Percentiles rank a stretch among this genome's conserved stretches.
Conservation (phyloP, 2,888 invertebrate species). For the Agonopterix heracliana region DNA sequence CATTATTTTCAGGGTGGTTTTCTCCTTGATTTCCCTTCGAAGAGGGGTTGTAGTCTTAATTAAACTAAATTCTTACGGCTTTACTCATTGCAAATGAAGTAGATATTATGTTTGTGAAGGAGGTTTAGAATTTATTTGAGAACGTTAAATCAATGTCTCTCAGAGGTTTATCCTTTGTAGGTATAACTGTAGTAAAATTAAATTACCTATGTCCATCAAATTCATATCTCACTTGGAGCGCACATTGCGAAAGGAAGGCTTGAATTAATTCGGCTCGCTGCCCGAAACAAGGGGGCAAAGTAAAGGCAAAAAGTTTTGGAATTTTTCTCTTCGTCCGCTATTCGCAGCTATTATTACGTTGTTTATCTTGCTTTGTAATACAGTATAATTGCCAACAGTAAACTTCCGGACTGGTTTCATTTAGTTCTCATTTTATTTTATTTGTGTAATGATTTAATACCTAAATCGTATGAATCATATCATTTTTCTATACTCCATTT, state of each 20-base stretch:
- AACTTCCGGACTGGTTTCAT: no score
- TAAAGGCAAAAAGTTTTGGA: slow-evolving; percentile 24
- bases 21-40: neutral
- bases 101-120: no score
- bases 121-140: no score
- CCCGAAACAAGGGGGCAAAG: slow-evolving; percentile 27
- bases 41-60: neutral
- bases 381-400: no score
- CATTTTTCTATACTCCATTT: no score
- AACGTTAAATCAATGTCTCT: neutral
- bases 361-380: no score
- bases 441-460: no score
- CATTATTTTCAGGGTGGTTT: neutral
- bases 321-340: slow-evolving; percentile 15
- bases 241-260: slow-evolving; percentile 24
- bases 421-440: no score
- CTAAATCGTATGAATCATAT: no score
- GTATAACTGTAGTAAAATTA: neutral
- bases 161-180: slow-evolving; percentile 3
- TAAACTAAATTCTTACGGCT: no score
- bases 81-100: no score
- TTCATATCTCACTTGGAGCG: slow-evolving; percentile 32
- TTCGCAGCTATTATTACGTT: slow-evolving; percentile 1
- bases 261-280: slow-evolving; percentile 28
- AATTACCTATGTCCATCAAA: slow-evolving; percentile 20